Evolutionary conservation across 2,797 vertebrate species (phyloP).

Genomic region (Cossypha polioptera): DNA sequence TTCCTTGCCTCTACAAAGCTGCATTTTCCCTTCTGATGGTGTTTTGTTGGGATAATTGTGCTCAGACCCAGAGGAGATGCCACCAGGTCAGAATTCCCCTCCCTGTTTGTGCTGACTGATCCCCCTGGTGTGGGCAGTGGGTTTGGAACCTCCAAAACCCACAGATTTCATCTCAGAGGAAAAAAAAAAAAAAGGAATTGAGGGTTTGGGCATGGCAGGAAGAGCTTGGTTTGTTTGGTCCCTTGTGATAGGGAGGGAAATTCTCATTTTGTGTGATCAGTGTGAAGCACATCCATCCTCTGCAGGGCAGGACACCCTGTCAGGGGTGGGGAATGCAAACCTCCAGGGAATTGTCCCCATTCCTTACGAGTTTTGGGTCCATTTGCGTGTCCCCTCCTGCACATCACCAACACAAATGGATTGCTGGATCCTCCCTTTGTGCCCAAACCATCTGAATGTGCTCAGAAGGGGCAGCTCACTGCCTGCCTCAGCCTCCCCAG

Average conservation of each 20-base stretch:
- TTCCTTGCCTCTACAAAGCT: not conserved
- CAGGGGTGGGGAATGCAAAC: not conserved
- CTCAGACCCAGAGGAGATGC: not conserved
- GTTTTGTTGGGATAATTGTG: not conserved
- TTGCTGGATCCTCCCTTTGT: not conserved
- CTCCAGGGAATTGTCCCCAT: fast-evolving
- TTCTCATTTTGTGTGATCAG: fast-evolving
- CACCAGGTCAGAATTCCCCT: not conserved
- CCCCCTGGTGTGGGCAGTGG: not conserved
- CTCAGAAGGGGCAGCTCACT: not conserved
- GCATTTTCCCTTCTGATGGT: not conserved
- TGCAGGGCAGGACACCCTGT: not conserved
- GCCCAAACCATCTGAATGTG: fast-evolving
- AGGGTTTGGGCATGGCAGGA: not conserved
- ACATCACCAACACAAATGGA: fast-evolving
- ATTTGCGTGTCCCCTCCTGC: fast-evolving
- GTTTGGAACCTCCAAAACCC: not conserved
- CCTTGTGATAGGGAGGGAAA: fast-evolving
- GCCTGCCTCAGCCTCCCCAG: not conserved
- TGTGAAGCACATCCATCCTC: not conserved
- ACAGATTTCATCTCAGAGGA: fast-evolving
- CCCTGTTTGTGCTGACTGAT: not conserved
- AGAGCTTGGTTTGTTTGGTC: not conserved
- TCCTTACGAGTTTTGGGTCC: not conserved
- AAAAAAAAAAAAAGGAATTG: not conserved